Evolutionary conservation across 2,113 vertebrate species (phyloP), one percentile per base, ranked within the genome.

Genomic region (Lampris megalopsis): DNA sequence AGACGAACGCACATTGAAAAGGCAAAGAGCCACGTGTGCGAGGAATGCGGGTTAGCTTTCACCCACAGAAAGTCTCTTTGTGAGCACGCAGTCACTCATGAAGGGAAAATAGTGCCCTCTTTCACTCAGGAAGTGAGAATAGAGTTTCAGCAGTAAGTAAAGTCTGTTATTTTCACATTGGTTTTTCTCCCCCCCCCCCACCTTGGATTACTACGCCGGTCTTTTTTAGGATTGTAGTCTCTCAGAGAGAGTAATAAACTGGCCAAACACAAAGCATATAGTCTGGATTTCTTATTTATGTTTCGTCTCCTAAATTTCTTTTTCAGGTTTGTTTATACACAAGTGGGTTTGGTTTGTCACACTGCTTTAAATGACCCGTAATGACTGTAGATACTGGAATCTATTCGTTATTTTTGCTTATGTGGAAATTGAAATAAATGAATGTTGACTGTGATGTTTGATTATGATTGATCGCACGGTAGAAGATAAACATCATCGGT

Each of bases 21-120:
- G 68, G 56, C 77, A 5, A 89, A 88, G 84, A 85, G 75, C 71
- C 89, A 84, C 67, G 2, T 64, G 0, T 93, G 91, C 5, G 88
- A 90, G 53, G 89, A 90, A 6, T 93, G 92, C 2, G 91, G 88
- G 0, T 4, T 82, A 0, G 67, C 42, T 0, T 92, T 92, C 82
- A 76, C 72, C 13, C 86, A 86, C 13, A 93, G 89, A 6, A 93
- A 92, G 41, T 63, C 82, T 0, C 86, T 93, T 0, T 88, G 80
- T 71, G 91, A 92, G 49, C 92, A 93, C 42, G 69, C 83, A 5
- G 71, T 86, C 35, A 85, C 79, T 2, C 92, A 93, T 57, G 40
- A 79, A 0, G 71, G 88, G 38, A 93, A 91, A 56, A 61, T 88
- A 0, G 89, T 91, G 43, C 48, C 63, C 0, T 6, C 84, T 0